Percentiles rank a stretch among this genome's conserved stretches.
Conservation (phyloP, 2,888 invertebrate species). For the Tubulanus polymorphus region DNA sequence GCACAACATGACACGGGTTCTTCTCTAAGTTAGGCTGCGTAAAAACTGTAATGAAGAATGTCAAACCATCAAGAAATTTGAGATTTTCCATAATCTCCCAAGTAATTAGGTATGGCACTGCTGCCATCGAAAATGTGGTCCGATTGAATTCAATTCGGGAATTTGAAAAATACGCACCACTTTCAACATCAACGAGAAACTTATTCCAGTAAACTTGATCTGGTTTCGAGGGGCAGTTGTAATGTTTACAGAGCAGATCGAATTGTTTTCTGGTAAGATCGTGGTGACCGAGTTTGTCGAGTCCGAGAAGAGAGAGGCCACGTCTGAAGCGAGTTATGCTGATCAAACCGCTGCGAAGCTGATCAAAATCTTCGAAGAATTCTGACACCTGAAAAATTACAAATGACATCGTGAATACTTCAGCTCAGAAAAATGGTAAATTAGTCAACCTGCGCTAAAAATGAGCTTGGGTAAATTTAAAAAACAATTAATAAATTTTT, state of each 20-base stretch:
- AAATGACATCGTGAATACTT: no score
- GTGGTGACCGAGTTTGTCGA: constrained; percentile 47
- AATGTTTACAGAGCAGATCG: constrained; percentile 36
- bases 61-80: no score
- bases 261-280: constrained; percentile 47
- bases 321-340: constrained; percentile 48
- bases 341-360: constrained; percentile 47
- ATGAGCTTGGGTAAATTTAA: no score
- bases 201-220: constrained; percentile 46
- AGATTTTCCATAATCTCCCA: no score
- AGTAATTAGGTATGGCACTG: no score
- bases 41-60: constrained; percentile 44
- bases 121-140: no score
- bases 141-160: no score
- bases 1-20: constrained; percentile 39
- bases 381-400: constrained; percentile 43
- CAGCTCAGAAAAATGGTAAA: no score
- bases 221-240: constrained; percentile 36
- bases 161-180: constrained; percentile 38
- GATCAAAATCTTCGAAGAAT: constrained; percentile 52
- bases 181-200: constrained; percentile 49
- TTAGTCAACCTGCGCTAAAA: no score
- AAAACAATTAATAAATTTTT: no score
- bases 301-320: constrained; percentile 43
- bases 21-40: constrained; percentile 49